These are phyloP conservation scores for Epinotia nisella DNA, from an alignment of 2,888 invertebrate genomes.

Conservation along the genomic window DNA sequence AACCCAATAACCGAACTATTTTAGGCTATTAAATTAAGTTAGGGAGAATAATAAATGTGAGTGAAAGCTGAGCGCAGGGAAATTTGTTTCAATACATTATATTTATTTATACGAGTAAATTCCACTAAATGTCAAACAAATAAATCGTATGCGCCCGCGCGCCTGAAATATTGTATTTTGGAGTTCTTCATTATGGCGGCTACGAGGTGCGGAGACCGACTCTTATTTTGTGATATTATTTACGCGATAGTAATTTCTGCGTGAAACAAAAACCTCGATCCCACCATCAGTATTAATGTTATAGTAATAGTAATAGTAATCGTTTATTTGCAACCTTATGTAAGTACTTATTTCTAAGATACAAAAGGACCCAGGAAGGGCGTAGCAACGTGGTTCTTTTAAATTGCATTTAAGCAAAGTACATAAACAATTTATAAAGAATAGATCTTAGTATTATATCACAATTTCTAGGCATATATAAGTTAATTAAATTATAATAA, in stretches of 20 bases:
- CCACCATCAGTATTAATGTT: neutral
- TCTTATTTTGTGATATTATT: neutral
- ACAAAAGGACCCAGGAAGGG: too few species aligned
- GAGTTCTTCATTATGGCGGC: conserved; percentile 59
- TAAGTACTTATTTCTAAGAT: too few species aligned
- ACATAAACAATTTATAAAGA: too few species aligned
- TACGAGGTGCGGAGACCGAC: conserved; percentile 28
- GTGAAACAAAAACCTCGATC: neutral
- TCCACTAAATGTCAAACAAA: conserved; percentile 70
- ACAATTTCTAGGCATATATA: too few species aligned
- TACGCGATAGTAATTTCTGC: too few species aligned
- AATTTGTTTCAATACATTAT: conserved; percentile 46
- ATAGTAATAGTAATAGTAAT: too few species aligned
- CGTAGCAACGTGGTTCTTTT: too few species aligned
- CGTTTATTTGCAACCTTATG: too few species aligned
- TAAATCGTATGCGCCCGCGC: conserved; percentile 62
- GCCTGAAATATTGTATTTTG: conserved; percentile 60
- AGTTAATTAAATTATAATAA: too few species aligned
- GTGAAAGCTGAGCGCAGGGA: conserved; percentile 41
- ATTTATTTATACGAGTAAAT: conserved; percentile 64
- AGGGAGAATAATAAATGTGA: conserved; percentile 41
- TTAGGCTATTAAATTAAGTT: conserved; percentile 25
- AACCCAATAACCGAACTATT: conserved; percentile 31
- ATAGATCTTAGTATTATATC: too few species aligned
- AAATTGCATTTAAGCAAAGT: too few species aligned